Evolutionary conservation across 2,113 vertebrate species (phyloP), one percentile per base, ranked within the genome.

Genomic region (Triplophysa dalaica): DNA sequence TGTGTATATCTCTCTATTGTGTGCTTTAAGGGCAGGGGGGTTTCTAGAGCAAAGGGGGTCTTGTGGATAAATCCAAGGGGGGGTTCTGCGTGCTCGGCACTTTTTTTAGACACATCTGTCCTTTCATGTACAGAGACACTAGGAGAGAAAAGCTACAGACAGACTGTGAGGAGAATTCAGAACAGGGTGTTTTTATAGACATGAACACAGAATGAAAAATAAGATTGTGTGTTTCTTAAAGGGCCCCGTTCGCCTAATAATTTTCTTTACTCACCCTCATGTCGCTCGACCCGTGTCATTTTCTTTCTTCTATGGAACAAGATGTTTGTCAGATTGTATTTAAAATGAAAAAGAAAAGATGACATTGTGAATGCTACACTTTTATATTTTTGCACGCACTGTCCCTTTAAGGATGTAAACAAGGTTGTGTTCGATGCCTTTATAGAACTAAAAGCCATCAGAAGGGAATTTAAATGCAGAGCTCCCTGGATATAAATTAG

Each of bases 61-160:
- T 78, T 50, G 50, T 11, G 88, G 88, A 90, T 92, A 87, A 92
- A 89, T 87, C 85, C 85, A 38, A 86, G 86, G 64, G 84, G 86
- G 86, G 88, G 87, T 89, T 87, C 85, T 89, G 90, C 89, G 82
- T 85, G 85, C 84, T 89, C 86, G 0, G 87, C 88, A 90, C 81
- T 91, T 91, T 89, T 38, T 79, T 65, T 81, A 85, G 72, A 81
- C 85, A 77, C 79, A 89, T 88, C 85, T 84, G 85, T 80, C 82
- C 86, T 87, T 87, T 88, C 85, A 87, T 62, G 67, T 65, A 8
- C 16, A 3, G 66, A 56, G 52, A 77, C 29, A 61, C 68, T 67
- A 70, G 50, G 76, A 69, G 48, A 81, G 72, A 64, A 63, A 38
- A 13, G 29, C 24, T 75, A 58, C 38, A 77, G 80, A 64, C 60